phyloP scores from a whole-genome alignment of 2,797 vertebrate species.

The Pangasius djambal region DNA sequence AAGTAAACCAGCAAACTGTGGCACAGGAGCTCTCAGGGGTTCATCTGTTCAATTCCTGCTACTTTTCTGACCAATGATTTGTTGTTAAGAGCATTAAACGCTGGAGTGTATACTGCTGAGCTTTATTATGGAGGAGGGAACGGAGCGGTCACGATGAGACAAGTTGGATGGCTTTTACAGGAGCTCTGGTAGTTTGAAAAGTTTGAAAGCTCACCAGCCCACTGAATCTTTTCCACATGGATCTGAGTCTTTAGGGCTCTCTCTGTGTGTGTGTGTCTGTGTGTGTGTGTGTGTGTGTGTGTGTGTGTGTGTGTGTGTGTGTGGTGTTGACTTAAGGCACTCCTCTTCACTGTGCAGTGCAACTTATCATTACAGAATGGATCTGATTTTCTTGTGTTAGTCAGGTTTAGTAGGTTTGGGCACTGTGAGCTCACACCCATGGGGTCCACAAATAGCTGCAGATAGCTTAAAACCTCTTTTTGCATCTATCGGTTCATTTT shows the following conservation, averaged over 20 bases:
- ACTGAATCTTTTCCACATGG: constrained; percentile 59
- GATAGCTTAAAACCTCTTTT: not conserved
- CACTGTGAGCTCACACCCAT: not conserved
- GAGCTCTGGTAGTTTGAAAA: constrained; percentile 65
- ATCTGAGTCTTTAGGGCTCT: constrained; percentile 64
- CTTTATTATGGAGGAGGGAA: not conserved
- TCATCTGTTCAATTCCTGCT: no score
- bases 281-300: constrained; percentile 36
- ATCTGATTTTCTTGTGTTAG: not conserved
- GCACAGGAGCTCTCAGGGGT: no score
- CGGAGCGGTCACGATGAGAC: constrained; percentile 29
- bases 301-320: constrained; percentile 38
- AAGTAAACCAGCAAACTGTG: no score
- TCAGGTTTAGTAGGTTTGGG: not conserved
- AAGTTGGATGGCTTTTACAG: constrained; percentile 64
- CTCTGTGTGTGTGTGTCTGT: constrained; percentile 34
- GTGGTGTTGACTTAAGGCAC: constrained; percentile 47
- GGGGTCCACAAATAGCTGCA: not conserved
- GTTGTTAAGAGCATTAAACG: no score
- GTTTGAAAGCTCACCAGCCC: constrained; percentile 66
- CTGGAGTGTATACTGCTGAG: not conserved
- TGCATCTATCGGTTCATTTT: not conserved
- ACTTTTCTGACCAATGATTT: no score
- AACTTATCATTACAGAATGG: not conserved
- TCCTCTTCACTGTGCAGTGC: constrained; percentile 48